A percentile compares a stretch with the other conserved stretches of the same genome.
Evolutionary conservation across 2,113 vertebrate genomes (phyloP).

Genomic region (Plecturocebus donacophilus): DNA sequence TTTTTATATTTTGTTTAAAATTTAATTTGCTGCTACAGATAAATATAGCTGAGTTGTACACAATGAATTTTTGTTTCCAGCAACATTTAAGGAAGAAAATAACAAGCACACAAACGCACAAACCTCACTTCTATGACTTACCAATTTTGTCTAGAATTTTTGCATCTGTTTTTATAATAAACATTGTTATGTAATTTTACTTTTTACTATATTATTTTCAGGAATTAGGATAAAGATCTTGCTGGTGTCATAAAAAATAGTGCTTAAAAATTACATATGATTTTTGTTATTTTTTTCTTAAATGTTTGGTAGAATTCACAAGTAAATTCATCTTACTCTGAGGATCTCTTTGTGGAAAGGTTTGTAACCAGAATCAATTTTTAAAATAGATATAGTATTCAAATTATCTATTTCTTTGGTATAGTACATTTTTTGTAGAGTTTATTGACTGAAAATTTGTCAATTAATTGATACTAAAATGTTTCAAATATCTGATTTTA

Average conservation of each 20-base stretch:
- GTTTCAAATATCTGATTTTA: background rate
- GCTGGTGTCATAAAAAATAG: background rate
- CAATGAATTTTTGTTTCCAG: too few species aligned
- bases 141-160: too few species aligned
- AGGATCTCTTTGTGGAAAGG: background rate
- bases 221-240: too few species aligned
- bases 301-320: background rate
- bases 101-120: too few species aligned
- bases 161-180: too few species aligned
- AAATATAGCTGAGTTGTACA: too few species aligned
- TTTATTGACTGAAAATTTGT: background rate
- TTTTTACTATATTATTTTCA: too few species aligned
- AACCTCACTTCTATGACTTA: too few species aligned
- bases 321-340: background rate
- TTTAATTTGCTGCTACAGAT: too few species aligned
- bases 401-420: background rate
- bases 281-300: background rate
- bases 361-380: background rate
- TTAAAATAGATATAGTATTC: background rate
- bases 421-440: background rate
- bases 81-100: too few species aligned
- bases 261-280: background rate
- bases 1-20: too few species aligned
- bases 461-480: background rate
- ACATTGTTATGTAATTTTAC: too few species aligned